phyloP scores from a whole-genome alignment of 1,140 invertebrate genomes.

The Hydropsyche tenuis region DNA sequence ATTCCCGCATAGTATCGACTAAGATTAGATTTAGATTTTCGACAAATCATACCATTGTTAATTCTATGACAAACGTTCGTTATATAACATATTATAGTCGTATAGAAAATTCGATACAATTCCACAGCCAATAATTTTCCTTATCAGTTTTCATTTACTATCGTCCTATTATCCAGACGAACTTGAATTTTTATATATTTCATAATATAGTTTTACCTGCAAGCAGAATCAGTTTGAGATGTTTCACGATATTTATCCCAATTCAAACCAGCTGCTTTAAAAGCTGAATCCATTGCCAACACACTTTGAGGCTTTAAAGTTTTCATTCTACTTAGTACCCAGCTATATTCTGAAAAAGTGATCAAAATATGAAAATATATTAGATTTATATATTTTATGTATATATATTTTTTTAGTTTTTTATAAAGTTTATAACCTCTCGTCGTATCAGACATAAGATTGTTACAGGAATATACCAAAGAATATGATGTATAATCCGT shows the following conservation, averaged over 20 bases:
- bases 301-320: slow-evolving; percentile 19
- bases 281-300: not conserved
- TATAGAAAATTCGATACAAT: no score
- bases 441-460: slow-evolving; percentile 25
- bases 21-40: no score
- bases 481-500: slow-evolving; percentile 40
- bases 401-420: not conserved
- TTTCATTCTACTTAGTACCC: slow-evolving; percentile 38
- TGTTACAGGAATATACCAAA: slow-evolving; percentile 34
- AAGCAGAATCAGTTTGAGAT: slow-evolving; percentile 22
- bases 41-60: no score
- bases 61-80: no score
- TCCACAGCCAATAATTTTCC: no score
- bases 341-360: slow-evolving; percentile 33
- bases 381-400: not conserved
- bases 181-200: no score
- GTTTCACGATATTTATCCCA: slow-evolving; percentile 26
- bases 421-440: slow-evolving; percentile 29
- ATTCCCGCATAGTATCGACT: no score
- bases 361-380: not conserved
- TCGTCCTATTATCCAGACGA: no score
- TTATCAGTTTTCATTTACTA: no score
- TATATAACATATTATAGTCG: no score
- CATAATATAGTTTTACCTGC: no score
- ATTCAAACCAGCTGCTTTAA: not conserved